Evolutionary conservation across 1,140 invertebrate genomes (phyloP), one percentile per base, ranked within the genome.

Genomic region (Helicoverpa zea): DNA sequence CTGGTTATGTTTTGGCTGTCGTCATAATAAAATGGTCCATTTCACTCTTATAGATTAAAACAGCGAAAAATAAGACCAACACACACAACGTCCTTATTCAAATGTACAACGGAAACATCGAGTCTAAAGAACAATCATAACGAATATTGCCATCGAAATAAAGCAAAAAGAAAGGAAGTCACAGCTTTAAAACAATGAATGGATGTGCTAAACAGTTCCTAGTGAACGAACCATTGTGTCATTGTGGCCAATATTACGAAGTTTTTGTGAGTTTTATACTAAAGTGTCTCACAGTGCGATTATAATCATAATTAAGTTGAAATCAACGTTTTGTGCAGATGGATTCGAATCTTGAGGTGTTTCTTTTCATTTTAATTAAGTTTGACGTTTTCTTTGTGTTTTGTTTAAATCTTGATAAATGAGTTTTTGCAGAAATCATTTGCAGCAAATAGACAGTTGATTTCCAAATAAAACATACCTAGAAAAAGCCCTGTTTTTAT

Each of bases 101-200:
- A 18, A 58, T 58, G 56, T 11, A 58, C 10, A 59, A 59, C 58
- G 58, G 18, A 59, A 29, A 12, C 18, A 4, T 18, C 23, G n/a
- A 43, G 14, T 2, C 35, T 3, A 64, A 66, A 43, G 35, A 66
- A 68, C 64, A 68, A 49, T 18, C 2, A 43, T 43, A 68, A 68
- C 64, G 10, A 68, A 16, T 68, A 49, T 66, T 49, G n/a, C n/a
- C 11, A 13, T 49, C 16, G 12, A 49, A 13, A 49, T 68, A 68
- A 14, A 64, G 49, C 43, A 68, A 68, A 68, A 68, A 68, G 64
- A 72, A 72, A 54, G 68, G 68, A 72, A 72, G 13, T 7, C 54
- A 52, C 1, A n/a, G n/a, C 4, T 23, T 54, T 2, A 23, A 16
- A 43, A 72, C 68, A 72, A 72, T 72, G 68, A 51, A 52, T 52